Percentiles rank a stretch among this genome's conserved stretches.
phyloP scores from a whole-genome alignment of 2,797 vertebrate species.

The Pempheris klunzingeri region DNA sequence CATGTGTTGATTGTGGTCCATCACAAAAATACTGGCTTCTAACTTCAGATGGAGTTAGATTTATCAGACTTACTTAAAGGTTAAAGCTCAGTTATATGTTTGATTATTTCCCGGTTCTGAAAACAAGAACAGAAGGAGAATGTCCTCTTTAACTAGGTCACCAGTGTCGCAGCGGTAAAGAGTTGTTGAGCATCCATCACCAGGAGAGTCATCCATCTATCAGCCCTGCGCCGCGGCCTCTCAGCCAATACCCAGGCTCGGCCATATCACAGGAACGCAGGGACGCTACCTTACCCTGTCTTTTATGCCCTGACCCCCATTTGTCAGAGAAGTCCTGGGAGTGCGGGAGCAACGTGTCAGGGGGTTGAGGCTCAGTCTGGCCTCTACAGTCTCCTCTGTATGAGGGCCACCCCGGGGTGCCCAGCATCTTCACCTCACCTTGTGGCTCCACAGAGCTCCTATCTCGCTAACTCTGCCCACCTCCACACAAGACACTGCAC shows the following conservation, averaged over 20 bases:
- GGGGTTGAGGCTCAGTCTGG: conserved; percentile 43
- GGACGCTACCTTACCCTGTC: conserved; percentile 49
- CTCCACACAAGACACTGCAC: conserved; percentile 37
- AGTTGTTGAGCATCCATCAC: conserved; percentile 80
- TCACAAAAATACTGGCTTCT: not conserved
- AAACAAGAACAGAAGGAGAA: conserved; percentile 43
- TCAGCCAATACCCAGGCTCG: conserved; percentile 47
- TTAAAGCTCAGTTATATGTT: not conserved
- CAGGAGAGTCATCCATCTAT: conserved; percentile 75
- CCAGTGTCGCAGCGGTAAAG: conserved; percentile 54
- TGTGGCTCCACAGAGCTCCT: conserved; percentile 24
- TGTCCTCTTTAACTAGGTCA: conserved; percentile 78
- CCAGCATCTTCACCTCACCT: conserved; percentile 36
- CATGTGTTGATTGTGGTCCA: conserved; percentile 8
- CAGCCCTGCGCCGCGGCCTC: conserved; percentile 49
- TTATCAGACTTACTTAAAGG: conserved; percentile 4
- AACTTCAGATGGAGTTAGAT: not conserved
- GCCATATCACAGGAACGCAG: conserved; percentile 65
- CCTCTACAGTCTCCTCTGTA: conserved; percentile 38
- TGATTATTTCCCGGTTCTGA: conserved; percentile 20
- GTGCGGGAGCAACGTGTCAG: conserved; percentile 36
- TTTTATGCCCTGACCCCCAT: conserved; percentile 69
- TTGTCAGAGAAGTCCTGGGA: conserved; percentile 63
- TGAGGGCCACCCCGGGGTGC: conserved; percentile 31
- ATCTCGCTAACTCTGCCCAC: conserved; percentile 13